Conservation (phyloP, 2,113 vertebrate species). For the Amphiprion ocellaris region DNA sequence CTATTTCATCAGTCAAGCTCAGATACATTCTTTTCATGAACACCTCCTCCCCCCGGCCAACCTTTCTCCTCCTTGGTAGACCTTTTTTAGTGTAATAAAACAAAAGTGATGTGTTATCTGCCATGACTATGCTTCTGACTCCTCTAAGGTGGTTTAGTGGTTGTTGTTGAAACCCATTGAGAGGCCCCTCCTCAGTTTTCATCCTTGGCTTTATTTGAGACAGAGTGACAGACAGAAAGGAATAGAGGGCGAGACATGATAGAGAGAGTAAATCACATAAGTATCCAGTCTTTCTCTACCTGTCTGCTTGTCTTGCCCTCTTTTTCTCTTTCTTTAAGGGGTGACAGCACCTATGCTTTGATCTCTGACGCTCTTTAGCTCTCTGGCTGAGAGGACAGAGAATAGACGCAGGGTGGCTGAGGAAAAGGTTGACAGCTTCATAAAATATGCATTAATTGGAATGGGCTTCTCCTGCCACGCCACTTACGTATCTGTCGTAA, state of each 20-base stretch:
- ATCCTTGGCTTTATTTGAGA: slow-evolving; percentile 26
- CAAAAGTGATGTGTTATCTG: slow-evolving; percentile 14
- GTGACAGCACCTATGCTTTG: slow-evolving; percentile 57
- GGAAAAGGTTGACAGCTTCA: slow-evolving; percentile 53
- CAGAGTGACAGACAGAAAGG: not conserved
- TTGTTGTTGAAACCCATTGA: slow-evolving; percentile 28
- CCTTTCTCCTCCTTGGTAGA: not conserved
- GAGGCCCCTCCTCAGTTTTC: slow-evolving; percentile 9
- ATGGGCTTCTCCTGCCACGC: slow-evolving; percentile 34
- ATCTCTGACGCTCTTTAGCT: slow-evolving; percentile 48
- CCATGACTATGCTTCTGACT: not conserved
- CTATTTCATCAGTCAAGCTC: slow-evolving; percentile 12
- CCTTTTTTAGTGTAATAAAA: slow-evolving; percentile 16
- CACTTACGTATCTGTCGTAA: slow-evolving; percentile 34
- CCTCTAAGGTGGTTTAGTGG: slow-evolving; percentile 10
- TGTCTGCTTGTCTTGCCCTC: slow-evolving; percentile 16
- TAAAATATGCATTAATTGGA: slow-evolving; percentile 69
- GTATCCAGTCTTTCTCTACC: slow-evolving; percentile 18
- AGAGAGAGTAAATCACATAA: slow-evolving; percentile 32
- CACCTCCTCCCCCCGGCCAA: not conserved
- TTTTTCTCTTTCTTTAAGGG: slow-evolving; percentile 19
- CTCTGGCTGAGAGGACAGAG: slow-evolving; percentile 25
- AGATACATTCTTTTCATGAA: slow-evolving; percentile 4
- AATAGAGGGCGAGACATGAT: slow-evolving; percentile 12
- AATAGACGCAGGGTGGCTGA: slow-evolving; percentile 26